phyloP scores from a whole-genome alignment of 2,888 invertebrate species.

The Buathra laborator region DNA sequence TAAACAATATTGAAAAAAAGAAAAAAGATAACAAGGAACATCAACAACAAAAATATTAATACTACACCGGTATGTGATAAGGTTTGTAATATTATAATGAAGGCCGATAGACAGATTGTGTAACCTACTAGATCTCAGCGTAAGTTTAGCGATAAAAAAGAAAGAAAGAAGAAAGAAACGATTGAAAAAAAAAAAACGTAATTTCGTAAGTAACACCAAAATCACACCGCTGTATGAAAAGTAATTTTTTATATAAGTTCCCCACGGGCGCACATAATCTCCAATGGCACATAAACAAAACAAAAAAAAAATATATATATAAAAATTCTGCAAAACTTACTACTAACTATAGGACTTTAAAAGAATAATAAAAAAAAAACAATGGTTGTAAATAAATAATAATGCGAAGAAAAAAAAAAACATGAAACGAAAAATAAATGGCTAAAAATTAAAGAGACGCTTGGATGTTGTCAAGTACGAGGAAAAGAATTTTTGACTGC shows the following conservation, averaged over 20 bases:
- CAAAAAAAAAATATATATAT: constrained; percentile 49
- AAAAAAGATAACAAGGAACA: constrained; percentile 63
- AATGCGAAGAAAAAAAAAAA: constrained; percentile 76
- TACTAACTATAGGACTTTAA: constrained; percentile 74
- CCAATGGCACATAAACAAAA: constrained; percentile 79
- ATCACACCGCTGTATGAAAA: constrained; percentile 82
- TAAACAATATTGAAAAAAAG: constrained; percentile 65
- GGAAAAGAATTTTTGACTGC: constrained; percentile 75
- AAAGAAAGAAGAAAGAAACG: constrained; percentile 65
- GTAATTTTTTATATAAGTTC: constrained; percentile 84
- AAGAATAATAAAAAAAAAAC: constrained; percentile 71
- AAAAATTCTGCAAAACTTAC: constrained; percentile 74
- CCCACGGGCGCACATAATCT: constrained; percentile 83
- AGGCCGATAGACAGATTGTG: constrained; percentile 80
- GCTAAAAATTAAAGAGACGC: constrained; percentile 78
- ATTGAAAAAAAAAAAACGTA: constrained; percentile 57
- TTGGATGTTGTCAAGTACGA: constrained; percentile 83
- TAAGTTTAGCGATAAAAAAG: constrained; percentile 79
- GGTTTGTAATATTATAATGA: constrained; percentile 81
- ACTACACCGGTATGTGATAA: constrained; percentile 81
- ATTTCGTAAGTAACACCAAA: constrained; percentile 84
- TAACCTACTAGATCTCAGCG: constrained; percentile 84
- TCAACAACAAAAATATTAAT: constrained; percentile 68
- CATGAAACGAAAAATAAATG: constrained; percentile 81
- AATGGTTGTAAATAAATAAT: constrained; percentile 84